These are phyloP conservation scores for Archilochus colubris DNA, from an alignment of 2,113 vertebrate genomes.

Conservation along the genomic window DNA sequence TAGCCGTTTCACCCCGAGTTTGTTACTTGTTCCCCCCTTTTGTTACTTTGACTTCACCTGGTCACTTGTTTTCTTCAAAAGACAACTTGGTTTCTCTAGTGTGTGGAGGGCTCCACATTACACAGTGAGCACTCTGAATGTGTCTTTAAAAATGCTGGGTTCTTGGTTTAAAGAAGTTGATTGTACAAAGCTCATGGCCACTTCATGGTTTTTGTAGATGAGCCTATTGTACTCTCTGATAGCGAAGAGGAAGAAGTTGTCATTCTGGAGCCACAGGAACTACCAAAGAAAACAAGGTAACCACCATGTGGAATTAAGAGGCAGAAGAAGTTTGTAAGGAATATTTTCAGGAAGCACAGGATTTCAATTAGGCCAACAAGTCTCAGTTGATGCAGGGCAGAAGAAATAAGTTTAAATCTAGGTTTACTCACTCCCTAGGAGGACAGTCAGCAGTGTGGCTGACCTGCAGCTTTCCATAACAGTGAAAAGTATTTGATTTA, in stretches of 20 bases:
- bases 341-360: background rate
- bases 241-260: conserved; percentile 96
- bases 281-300: conserved; percentile 78
- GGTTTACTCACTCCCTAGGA: background rate
- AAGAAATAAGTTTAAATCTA: background rate
- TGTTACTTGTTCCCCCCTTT: background rate
- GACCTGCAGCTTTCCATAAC: background rate
- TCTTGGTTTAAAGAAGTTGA: background rate
- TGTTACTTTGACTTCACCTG: background rate
- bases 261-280: conserved; percentile 83
- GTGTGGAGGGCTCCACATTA: background rate
- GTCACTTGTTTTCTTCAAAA: background rate
- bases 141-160: background rate
- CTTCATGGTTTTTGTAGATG: conserved; percentile 57
- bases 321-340: background rate
- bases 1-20: background rate
- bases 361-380: background rate
- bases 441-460: background rate
- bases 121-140: background rate
- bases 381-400: background rate
- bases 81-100: background rate
- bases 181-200: background rate
- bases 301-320: background rate
- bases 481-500: accelerated
- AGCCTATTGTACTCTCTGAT: conserved; percentile 89